Conservation (phyloP, 1,140 invertebrate species). For the Papilio polyxenes region DNA sequence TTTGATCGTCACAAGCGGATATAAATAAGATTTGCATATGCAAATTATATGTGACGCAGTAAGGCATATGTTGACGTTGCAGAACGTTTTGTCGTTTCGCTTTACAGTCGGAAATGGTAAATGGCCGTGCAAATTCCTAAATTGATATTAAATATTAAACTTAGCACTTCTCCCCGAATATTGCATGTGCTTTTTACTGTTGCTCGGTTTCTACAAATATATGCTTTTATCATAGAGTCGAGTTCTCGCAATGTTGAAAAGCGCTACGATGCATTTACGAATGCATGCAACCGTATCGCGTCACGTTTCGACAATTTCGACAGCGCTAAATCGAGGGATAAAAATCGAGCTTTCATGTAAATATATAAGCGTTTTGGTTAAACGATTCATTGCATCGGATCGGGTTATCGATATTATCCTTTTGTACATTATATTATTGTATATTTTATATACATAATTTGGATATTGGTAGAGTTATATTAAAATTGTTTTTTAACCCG, state of each 20-base stretch:
- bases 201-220: no score
- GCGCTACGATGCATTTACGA: conserved; percentile 2
- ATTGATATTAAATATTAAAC: background rate
- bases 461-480: background rate
- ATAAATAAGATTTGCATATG: conserved; percentile 4
- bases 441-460: background rate
- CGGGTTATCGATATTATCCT: background rate
- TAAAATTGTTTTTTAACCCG: background rate
- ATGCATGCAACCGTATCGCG: background rate
- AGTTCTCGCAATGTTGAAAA: background rate
- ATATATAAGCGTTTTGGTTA: background rate
- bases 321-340: conserved; percentile 6
- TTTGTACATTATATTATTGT: background rate
- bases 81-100: background rate
- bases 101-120: background rate
- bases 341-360: conserved; percentile 10
- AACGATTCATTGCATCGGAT: background rate
- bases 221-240: background rate
- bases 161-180: no score
- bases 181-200: no score
- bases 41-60: background rate
- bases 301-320: conserved; percentile 24
- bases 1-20: background rate
- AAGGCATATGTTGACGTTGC: conserved; percentile 1
- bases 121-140: background rate